phyloP scores from a whole-genome alignment of 2,888 invertebrate species.

The Sarcophaga carnaria region DNA sequence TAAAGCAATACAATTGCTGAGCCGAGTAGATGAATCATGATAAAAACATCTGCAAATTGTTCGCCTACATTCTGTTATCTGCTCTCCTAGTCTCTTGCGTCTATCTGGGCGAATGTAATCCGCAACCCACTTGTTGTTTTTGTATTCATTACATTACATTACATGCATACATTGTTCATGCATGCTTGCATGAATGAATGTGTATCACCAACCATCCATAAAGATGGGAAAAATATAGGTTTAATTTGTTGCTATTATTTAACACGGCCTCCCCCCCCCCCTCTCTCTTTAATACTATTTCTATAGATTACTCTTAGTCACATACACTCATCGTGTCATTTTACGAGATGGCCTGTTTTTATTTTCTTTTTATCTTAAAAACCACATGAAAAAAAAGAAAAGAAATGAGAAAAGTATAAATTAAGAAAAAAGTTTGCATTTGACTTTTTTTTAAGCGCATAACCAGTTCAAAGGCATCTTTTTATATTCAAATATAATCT shows the following conservation, averaged over 20 bases:
- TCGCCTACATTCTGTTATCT: conserved; percentile 30
- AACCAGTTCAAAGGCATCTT: conserved; percentile 28
- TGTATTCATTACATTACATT: neutral
- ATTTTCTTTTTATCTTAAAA: neutral
- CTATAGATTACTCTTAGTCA: neutral
- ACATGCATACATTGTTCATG: conserved; percentile 21
- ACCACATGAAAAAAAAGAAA: neutral
- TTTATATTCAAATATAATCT: neutral
- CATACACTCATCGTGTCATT: neutral
- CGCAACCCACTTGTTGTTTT: conserved; percentile 34
- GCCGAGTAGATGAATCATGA: conserved; percentile 21
- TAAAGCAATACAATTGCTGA: too few relatives aligned
- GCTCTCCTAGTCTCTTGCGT: conserved; percentile 1
- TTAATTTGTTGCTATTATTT: neutral
- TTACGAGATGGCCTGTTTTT: neutral
- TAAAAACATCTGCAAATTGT: neutral
- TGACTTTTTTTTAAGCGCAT: conserved; percentile 41
- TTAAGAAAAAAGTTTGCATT: conserved; percentile 31
- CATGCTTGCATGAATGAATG: conserved; percentile 12
- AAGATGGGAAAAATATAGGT: neutral
- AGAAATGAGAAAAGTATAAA: neutral
- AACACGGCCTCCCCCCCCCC: too few relatives aligned
- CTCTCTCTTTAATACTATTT: neutral
- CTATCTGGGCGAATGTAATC: neutral
- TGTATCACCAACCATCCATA: neutral